A percentile compares a stretch with the other conserved stretches of the same genome.
These are phyloP conservation scores for Calyptommatus sinebrachiatus DNA, from an alignment of 2,113 vertebrate species.

Conservation along the genomic window DNA sequence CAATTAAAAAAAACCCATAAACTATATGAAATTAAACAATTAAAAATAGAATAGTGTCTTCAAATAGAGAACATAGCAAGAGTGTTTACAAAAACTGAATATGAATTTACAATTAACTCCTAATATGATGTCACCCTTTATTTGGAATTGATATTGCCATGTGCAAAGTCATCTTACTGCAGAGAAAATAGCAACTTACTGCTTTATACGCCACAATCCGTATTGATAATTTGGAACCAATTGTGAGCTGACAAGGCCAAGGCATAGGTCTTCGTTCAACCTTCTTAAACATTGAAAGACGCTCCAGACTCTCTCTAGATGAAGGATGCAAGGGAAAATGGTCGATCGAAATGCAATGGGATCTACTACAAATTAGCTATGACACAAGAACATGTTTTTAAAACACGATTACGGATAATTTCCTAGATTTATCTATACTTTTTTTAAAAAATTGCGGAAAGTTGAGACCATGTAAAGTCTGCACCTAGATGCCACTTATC, in stretches of 20 bases:
- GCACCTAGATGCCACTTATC: background rate
- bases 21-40: too few relatives aligned
- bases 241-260: constrained; percentile 91
- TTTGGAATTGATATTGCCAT: background rate
- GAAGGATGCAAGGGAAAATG: constrained; percentile 30
- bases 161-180: background rate
- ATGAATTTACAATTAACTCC: constrained; percentile 5
- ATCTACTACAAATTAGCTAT: constrained; percentile 22
- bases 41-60: too few relatives aligned
- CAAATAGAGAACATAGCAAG: background rate
- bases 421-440: background rate
- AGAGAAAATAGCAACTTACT: constrained; percentile 73
- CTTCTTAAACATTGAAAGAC: constrained; percentile 87
- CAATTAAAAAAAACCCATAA: too few relatives aligned
- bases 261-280: constrained; percentile 75
- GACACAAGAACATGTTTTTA: background rate
- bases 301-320: constrained; percentile 83
- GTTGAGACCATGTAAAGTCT: background rate
- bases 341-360: constrained; percentile 23
- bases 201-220: constrained; percentile 91
- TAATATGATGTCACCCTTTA: constrained; percentile 1
- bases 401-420: background rate
- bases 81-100: constrained; percentile 32
- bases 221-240: constrained; percentile 87
- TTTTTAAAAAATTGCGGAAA: too few relatives aligned